These are phyloP conservation scores for Apamea epomidion DNA, from an alignment of 2,888 invertebrate genomes.

Conservation along the genomic window DNA sequence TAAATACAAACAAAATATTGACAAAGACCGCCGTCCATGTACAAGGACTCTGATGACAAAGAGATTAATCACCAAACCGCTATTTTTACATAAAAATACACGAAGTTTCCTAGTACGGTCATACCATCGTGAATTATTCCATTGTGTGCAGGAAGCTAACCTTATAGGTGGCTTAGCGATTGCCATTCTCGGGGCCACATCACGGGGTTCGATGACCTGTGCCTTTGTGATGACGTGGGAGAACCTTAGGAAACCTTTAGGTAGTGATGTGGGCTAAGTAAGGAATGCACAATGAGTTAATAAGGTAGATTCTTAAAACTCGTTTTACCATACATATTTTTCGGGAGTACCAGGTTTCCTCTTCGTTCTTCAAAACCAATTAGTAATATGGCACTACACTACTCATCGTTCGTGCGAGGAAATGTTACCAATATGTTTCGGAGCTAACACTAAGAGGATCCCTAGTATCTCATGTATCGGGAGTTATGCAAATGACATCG, in stretches of 20 bases:
- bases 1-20: conserved; percentile 1
- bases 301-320: background rate
- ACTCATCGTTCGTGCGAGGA: background rate
- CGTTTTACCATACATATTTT: background rate
- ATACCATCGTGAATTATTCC: conserved; percentile 73
- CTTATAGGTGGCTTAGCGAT: conserved; percentile 76
- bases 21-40: background rate
- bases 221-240: conserved; percentile 49
- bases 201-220: conserved; percentile 61
- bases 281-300: conserved; percentile 21
- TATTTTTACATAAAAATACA: conserved; percentile 39
- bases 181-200: conserved; percentile 60
- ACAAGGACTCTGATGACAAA: background rate
- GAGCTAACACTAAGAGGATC: background rate
- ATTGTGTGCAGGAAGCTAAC: conserved; percentile 82
- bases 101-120: conserved; percentile 70
- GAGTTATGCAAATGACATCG: conserved; percentile 23
- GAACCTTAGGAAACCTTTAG: conserved; percentile 33
- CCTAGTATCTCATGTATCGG: background rate
- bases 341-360: background rate
- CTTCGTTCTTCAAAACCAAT: background rate
- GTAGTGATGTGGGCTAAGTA: conserved; percentile 2
- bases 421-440: background rate
- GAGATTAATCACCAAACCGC: conserved; percentile 47
- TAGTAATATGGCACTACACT: background rate